Evolutionary conservation across 2,113 vertebrate genomes (phyloP).

Genomic region (Chaetura pelagica): DNA sequence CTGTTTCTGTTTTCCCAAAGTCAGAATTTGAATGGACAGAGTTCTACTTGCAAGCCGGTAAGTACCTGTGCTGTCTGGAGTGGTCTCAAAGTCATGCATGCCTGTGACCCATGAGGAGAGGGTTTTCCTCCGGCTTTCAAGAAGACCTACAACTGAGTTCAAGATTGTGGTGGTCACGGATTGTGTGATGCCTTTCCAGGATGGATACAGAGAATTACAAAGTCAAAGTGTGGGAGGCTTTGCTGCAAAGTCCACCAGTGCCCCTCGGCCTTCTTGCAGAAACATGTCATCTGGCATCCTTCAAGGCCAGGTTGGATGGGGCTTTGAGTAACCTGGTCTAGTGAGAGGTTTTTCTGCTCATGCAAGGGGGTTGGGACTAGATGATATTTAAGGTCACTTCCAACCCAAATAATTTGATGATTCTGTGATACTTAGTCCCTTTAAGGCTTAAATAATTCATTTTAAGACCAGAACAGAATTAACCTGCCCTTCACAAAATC

Average conservation of each 20-base stretch:
- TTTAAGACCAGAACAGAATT: neutral
- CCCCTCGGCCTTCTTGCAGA: neutral
- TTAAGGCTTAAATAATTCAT: neutral
- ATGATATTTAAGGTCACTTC: too few relatives aligned
- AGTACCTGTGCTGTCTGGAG: neutral
- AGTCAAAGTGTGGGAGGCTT: neutral
- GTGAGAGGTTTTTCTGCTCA: too few relatives aligned
- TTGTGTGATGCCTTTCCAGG: neutral
- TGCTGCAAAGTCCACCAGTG: neutral
- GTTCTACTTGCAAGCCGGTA: slow-evolving; percentile 74
- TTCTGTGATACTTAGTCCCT: neutral
- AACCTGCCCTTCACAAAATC: neutral
- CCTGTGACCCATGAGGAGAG: accelerated
- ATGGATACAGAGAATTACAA: neutral
- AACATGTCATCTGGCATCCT: neutral
- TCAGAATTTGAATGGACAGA: slow-evolving; percentile 64
- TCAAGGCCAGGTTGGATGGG: too few relatives aligned
- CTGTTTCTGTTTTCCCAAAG: slow-evolving; percentile 76
- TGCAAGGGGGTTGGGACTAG: too few relatives aligned
- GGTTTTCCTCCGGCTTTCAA: neutral
- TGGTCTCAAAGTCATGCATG: neutral
- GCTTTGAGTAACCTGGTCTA: too few relatives aligned
- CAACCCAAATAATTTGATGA: too few relatives aligned
- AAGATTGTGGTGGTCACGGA: neutral
- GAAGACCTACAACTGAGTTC: accelerated